Conservation (phyloP, 2,888 invertebrate species). For the Pristionchus entomophagus region DNA sequence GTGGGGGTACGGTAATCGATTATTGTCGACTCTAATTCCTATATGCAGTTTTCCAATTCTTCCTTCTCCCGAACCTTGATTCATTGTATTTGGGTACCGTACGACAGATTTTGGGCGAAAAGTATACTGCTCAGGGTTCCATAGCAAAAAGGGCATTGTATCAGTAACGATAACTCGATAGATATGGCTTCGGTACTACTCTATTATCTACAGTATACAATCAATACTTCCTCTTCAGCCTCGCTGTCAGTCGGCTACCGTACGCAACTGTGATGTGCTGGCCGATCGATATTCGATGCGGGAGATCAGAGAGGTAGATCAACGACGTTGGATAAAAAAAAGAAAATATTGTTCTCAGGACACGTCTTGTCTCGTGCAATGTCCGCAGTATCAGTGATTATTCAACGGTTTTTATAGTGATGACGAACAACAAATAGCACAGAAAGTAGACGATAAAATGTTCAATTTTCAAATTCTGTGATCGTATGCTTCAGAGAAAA, state of each 20-base stretch:
- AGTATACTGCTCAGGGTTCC: neutral
- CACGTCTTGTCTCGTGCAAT: conserved; percentile 45
- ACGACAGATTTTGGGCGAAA: neutral
- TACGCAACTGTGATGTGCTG: conserved; percentile 63
- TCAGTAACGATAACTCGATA: no score
- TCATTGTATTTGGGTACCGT: neutral
- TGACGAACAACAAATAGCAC: no score
- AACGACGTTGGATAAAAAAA: neutral
- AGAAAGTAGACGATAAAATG: neutral
- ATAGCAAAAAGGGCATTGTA: neutral
- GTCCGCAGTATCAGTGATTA: conserved; percentile 38
- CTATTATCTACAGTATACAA: no score
- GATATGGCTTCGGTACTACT: no score
- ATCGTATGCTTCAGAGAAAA: no score
- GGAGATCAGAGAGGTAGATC: conserved; percentile 57
- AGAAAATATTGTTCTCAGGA: neutral
- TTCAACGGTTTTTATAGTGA: no score
- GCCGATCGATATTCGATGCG: conserved; percentile 59
- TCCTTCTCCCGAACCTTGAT: no score
- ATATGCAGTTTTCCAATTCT: no score
- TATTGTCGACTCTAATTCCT: no score
- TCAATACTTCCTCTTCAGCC: no score
- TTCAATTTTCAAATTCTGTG: neutral
- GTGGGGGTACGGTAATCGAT: conserved; percentile 57
- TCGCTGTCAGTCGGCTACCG: conserved; percentile 67